Evolutionary conservation across 2,888 invertebrate species (phyloP), one percentile per base, ranked within the genome.

Genomic region (Diarsia mendica): DNA sequence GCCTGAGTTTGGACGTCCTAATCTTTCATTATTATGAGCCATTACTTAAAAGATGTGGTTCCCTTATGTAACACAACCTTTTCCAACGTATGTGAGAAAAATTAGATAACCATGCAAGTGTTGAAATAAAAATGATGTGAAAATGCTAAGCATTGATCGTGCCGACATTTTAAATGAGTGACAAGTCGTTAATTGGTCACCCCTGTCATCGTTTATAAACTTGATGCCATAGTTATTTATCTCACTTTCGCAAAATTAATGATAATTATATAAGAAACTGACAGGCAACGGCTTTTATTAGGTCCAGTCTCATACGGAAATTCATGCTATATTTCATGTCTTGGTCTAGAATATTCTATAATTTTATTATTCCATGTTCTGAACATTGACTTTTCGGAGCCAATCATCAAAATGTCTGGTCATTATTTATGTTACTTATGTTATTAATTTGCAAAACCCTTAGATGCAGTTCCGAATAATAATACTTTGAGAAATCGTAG

Each of bases 191-290:
- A 67, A 81, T 79, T 75, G 60, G 61, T 33, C 28, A 18, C 11
- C 69, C 11, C 69, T 55, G 77, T 64, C 79, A 48, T 51, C 76
- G 46, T 58, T 67, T 44, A 48, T 11, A 23, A 71, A 53, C 15
- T 49, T 68, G 28, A 53, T 72, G 15, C 0, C 0, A 15, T 44
- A 18, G 33, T 82, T 51, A 83, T 68, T 58, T 60, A 79, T 53
- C 23, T 55, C 3, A 72, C 79, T 83, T 80, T 83, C 80, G 63
- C 71, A 44, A 77, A 80, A 60, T 55, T 0, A 58, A 66, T 74
- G 10, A n/a, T 63, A 20, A 39, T 68, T 72, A 78, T 55, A 20
- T 66, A 83, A 82, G 58, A 60, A 58, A 28, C 11, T 55, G 53
- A 44, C 10, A 46, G 5, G n/a, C 8, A n/a, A 77, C 28, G 2